Conservation (phyloP, 1,140 invertebrate species). For the Papilio machaon region DNA sequence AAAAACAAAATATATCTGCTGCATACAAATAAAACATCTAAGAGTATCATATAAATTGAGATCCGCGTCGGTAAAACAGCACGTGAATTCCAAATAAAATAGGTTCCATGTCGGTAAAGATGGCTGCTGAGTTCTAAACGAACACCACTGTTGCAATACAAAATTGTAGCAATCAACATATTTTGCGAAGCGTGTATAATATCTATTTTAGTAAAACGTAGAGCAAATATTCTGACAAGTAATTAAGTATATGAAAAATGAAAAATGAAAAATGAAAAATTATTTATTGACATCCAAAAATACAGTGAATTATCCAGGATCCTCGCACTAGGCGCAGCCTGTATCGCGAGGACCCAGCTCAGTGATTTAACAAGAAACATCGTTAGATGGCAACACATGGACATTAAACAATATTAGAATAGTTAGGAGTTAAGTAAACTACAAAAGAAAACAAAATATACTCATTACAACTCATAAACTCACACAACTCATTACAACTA, state of each 20-base stretch:
- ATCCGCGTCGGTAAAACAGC: neutral
- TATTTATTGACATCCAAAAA: too few species aligned
- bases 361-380: too few species aligned
- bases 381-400: too few species aligned
- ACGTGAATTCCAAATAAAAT: neutral
- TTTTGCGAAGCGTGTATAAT: neutral
- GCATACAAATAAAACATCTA: neutral
- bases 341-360: too few species aligned
- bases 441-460: too few species aligned
- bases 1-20: neutral
- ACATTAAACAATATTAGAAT: too few species aligned
- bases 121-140: neutral
- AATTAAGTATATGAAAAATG: too few species aligned
- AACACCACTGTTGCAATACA: neutral
- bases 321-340: too few species aligned
- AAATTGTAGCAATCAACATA: neutral
- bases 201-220: neutral
- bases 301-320: too few species aligned
- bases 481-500: too few species aligned
- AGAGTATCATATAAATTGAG: conserved; percentile 1
- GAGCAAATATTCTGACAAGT: neutral
- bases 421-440: too few species aligned
- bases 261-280: neutral
- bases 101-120: neutral
- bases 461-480: too few species aligned